Evolutionary conservation across 2,888 invertebrate genomes (phyloP).

Genomic region (Drosophila antonietae): DNA sequence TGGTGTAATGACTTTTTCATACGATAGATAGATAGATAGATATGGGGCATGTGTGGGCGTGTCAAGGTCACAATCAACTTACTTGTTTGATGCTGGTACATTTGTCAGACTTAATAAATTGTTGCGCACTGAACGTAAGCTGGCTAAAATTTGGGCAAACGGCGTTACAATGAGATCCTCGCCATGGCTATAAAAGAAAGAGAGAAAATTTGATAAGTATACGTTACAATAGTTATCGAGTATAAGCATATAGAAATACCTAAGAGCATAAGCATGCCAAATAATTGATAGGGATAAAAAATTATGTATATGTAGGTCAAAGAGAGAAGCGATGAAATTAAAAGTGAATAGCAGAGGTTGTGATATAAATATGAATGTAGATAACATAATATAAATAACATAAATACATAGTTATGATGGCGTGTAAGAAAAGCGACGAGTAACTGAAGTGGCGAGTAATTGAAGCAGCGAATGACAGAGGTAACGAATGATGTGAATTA

Average conservation of each 20-base stretch:
- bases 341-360: not conserved
- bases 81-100: constrained; percentile 91
- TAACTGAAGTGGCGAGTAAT: not conserved
- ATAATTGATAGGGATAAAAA: not conserved
- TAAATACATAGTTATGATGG: not conserved
- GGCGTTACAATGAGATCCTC: constrained; percentile 99
- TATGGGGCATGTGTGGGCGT: constrained; percentile 1
- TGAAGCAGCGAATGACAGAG: not conserved
- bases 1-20: not conserved
- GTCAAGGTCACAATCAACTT: constrained; percentile 69
- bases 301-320: not conserved
- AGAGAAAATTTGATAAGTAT: not conserved
- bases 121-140: constrained; percentile 98
- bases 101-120: constrained; percentile 99
- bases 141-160: constrained; percentile 99
- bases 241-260: constrained; percentile 5
- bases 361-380: not conserved
- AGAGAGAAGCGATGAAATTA: not conserved
- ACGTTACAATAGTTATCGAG: not conserved
- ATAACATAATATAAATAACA: not conserved
- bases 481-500: not conserved
- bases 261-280: not conserved
- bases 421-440: not conserved
- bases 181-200: constrained; percentile 88
- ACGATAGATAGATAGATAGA: not conserved